Conservation (phyloP, 2,113 vertebrate species). For the Tricholaema leucomelas region DNA sequence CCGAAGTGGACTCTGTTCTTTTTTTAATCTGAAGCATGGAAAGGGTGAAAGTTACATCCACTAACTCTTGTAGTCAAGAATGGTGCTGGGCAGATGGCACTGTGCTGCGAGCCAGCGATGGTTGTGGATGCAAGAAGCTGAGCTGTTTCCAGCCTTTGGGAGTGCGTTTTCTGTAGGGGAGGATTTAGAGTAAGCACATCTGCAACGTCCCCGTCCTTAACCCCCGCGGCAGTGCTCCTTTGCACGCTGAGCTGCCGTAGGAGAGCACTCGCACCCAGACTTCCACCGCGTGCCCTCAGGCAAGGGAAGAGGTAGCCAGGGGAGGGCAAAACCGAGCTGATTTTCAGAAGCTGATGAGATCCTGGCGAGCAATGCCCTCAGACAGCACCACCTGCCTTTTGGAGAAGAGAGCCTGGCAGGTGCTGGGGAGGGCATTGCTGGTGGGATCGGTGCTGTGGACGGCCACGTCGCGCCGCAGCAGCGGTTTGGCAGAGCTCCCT, state of each 20-base stretch:
- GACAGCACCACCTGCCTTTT: neutral
- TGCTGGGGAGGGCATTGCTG: conserved; percentile 67
- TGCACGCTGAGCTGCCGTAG: neutral
- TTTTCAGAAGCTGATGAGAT: conserved; percentile 35
- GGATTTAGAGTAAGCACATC: neutral
- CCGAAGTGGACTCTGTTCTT: neutral
- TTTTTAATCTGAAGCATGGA: neutral
- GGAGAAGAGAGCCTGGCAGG: neutral
- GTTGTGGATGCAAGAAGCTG: neutral
- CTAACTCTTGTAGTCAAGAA: neutral
- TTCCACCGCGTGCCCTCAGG: conserved; percentile 2
- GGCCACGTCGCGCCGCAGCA: conserved; percentile 28
- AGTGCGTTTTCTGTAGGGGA: neutral
- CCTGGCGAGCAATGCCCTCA: conserved; percentile 68
- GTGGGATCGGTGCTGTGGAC: conserved; percentile 38
- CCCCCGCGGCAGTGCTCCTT: neutral
- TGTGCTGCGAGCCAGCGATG: neutral
- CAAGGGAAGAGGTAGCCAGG: conserved; percentile 47
- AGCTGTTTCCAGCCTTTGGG: neutral
- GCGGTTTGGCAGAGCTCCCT: conserved; percentile 16
- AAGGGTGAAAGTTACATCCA: neutral
- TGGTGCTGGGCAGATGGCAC: neutral
- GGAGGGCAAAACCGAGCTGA: conserved; percentile 17
- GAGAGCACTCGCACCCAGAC: neutral
- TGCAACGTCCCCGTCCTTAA: neutral